Evolutionary conservation across 2,113 vertebrate genomes (phyloP), one percentile per base, ranked within the genome.

Genomic region (Rattus rattus): DNA sequence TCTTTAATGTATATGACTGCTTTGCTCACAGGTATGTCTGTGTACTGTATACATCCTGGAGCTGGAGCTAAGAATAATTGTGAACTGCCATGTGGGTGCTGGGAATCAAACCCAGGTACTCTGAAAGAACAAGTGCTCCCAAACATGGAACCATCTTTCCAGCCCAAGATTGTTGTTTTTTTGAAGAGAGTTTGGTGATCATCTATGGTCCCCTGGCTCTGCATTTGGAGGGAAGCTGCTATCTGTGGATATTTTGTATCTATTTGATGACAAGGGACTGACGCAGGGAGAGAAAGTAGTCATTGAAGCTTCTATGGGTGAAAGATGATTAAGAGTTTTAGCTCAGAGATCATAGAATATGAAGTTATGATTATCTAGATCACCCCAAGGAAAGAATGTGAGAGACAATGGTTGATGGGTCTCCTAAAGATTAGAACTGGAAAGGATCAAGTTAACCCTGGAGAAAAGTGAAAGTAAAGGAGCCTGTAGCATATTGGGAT

Each of bases 171-270:
- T 65, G 61, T 63, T 65, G 59, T 69, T 49, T 43, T 43, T 43
- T 69, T 75, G 36, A 63, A 63, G 39, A 69, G 47, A 94, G 36
- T 65, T 93, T 39, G 1, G 54, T 76, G 39, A 9, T 86, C 43
- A 13, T 77, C 59, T 59, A 49, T 90, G 39, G 39, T 47, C 43
- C 0, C 3, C 26, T n/a, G 24, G 28, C 33, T 90, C 43, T 52
- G 52, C 79, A n/a, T 39, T 39, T 87, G 79, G 52, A 90, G 43
- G 43, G 30, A 39, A 24, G 52, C 20, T 80, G 83, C 28, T 47
- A 90, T 14, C 47, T 93, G 24, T 85, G 63, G 70, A 52, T 84
- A 93, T 84, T 93, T 95, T 61, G 83, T 52, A 26, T 59, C 16
- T 54, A 75, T 20, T 12, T 4, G 2, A 52, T 90, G 43, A 76